Evolutionary conservation across 2,113 vertebrate species (phyloP).

Genomic region (Calidris pugnax): DNA sequence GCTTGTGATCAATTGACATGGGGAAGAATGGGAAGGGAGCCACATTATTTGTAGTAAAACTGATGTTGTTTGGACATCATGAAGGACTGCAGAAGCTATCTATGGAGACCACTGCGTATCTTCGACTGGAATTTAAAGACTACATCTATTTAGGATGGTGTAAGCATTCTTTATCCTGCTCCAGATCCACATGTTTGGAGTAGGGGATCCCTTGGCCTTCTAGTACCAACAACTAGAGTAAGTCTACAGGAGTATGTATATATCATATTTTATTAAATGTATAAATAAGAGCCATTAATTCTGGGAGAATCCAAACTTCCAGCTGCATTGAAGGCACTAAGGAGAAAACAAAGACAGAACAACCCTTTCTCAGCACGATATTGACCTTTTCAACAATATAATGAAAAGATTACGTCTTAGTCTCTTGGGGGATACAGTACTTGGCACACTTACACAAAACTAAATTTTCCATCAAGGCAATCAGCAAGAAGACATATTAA

Average conservation of each 20-base stretch:
- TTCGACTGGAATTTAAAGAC: background rate
- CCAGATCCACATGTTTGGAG: background rate
- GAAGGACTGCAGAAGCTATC: background rate
- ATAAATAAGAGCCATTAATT: background rate
- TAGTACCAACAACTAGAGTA: background rate
- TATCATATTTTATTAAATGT: background rate
- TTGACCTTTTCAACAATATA: background rate
- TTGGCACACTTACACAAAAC: background rate
- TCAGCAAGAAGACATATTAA: background rate
- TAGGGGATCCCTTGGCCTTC: background rate
- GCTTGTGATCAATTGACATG: background rate
- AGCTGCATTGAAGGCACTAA: background rate
- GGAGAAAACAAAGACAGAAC: background rate
- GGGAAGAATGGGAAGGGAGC: background rate
- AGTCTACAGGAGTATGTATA: background rate
- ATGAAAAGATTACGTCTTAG: background rate
- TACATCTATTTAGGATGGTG: background rate
- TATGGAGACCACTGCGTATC: background rate
- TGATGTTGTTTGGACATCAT: background rate
- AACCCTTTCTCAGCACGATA: background rate
- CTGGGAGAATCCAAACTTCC: background rate
- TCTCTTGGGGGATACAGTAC: background rate
- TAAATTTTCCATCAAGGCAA: background rate
- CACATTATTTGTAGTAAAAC: background rate
- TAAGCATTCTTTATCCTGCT: background rate